These are phyloP conservation scores for Palythoa caribaeorum DNA, from an alignment of 92 coral and sea anemone species.

Conservation along the genomic window DNA sequence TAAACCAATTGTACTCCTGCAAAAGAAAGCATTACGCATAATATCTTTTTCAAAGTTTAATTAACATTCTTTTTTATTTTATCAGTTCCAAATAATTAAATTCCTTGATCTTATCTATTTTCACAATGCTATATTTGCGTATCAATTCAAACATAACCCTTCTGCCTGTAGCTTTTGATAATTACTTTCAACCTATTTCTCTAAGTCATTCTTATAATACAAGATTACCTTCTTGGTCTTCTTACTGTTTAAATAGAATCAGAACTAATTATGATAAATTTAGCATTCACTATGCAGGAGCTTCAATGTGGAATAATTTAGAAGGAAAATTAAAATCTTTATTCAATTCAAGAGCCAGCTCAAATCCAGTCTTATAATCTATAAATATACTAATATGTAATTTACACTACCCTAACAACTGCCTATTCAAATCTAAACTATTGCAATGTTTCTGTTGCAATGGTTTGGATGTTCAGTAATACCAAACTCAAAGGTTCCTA, in stretches of 20 bases:
- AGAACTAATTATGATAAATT: not conserved
- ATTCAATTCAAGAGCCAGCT: too few species aligned
- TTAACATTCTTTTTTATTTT: not conserved
- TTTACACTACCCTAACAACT: not conserved
- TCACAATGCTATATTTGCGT: too few species aligned
- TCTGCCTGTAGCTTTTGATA: conserved; percentile 1
- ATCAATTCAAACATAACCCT: not conserved
- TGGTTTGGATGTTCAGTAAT: too few species aligned
- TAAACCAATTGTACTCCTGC: too few species aligned
- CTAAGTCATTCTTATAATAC: not conserved
- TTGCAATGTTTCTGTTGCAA: not conserved
- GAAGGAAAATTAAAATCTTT: too few species aligned
- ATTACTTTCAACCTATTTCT: not conserved
- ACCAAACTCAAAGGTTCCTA: not conserved
- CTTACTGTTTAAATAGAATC: not conserved
- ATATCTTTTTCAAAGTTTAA: too few species aligned
- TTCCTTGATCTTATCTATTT: not conserved
- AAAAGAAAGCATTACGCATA: too few species aligned
- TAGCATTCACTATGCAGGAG: too few species aligned
- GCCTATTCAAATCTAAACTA: not conserved
- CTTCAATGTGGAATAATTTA: too few species aligned
- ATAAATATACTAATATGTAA: not conserved
- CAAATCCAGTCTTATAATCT: not conserved
- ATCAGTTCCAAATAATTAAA: not conserved
- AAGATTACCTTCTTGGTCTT: not conserved